Evolutionary conservation across 2,888 invertebrate species (phyloP).

Genomic region (Eupithecia vulgata): DNA sequence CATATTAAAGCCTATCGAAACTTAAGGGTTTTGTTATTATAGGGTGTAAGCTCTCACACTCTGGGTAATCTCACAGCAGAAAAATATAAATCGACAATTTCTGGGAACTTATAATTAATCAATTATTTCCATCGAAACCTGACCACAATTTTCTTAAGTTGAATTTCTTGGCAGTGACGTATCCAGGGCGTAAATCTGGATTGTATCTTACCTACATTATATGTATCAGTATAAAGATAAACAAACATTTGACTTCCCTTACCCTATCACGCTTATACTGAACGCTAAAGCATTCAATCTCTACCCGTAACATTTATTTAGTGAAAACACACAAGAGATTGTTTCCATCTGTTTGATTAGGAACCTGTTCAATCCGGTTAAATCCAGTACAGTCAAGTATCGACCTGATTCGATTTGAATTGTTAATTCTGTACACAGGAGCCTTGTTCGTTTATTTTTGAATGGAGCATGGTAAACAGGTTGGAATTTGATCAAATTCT

Average conservation of each 20-base stretch:
- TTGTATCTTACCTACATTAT: background rate
- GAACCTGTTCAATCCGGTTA: conserved; percentile 18
- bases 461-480: conserved; percentile 22
- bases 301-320: conserved; percentile 22
- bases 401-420: conserved; percentile 43
- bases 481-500: conserved; percentile 8
- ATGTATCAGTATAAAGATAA: background rate
- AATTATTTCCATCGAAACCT: too few species aligned
- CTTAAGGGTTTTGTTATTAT: too few species aligned
- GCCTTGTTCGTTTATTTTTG: conserved; percentile 31
- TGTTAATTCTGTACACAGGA: conserved; percentile 39
- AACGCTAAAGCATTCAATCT: background rate
- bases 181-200: background rate
- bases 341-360: conserved; percentile 35
- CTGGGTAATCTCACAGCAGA: too few species aligned
- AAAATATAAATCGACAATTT: too few species aligned
- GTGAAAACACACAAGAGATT: conserved; percentile 26
- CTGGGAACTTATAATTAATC: too few species aligned
- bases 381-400: conserved; percentile 33
- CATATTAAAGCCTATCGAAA: too few species aligned
- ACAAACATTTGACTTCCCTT: background rate
- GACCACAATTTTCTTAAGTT: background rate
- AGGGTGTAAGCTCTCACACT: too few species aligned
- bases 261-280: background rate
- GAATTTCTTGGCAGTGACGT: background rate